Conservation (phyloP, 2,113 vertebrate species). For the Sorex fumeus region DNA sequence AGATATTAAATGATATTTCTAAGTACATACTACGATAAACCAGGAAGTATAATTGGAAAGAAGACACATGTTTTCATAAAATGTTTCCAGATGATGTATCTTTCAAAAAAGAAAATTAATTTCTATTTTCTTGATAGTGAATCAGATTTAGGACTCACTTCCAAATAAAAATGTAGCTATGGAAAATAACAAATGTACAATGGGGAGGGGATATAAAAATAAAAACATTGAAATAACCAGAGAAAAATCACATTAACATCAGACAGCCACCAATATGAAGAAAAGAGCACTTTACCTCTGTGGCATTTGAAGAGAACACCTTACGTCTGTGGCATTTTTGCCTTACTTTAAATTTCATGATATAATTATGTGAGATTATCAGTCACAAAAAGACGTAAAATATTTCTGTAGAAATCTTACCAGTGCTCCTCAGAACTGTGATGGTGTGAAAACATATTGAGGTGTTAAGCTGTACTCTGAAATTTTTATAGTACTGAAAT, state of each 20-base stretch:
- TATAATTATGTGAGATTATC: neutral
- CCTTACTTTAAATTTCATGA: neutral
- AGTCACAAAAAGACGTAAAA: neutral
- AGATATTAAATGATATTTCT: neutral
- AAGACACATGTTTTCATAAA: neutral
- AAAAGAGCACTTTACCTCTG: neutral
- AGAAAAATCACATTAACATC: neutral
- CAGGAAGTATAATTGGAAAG: neutral
- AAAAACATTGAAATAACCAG: neutral
- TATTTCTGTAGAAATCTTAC: neutral
- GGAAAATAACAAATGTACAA: neutral
- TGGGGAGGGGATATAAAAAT: neutral
- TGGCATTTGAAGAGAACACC: neutral
- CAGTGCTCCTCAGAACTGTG: neutral
- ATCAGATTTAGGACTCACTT: neutral
- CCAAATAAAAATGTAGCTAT: neutral
- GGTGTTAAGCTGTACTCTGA: neutral
- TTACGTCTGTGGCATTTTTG: neutral
- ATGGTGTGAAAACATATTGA: neutral
- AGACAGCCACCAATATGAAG: too few species aligned
- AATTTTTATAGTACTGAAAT: neutral
- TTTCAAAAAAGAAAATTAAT: neutral
- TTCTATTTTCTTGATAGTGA: neutral
- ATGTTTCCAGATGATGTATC: neutral
- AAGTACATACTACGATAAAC: neutral